These are phyloP conservation scores for Lacanobia oleracea DNA, from an alignment of 2,888 invertebrate genomes.

Conservation along the genomic window DNA sequence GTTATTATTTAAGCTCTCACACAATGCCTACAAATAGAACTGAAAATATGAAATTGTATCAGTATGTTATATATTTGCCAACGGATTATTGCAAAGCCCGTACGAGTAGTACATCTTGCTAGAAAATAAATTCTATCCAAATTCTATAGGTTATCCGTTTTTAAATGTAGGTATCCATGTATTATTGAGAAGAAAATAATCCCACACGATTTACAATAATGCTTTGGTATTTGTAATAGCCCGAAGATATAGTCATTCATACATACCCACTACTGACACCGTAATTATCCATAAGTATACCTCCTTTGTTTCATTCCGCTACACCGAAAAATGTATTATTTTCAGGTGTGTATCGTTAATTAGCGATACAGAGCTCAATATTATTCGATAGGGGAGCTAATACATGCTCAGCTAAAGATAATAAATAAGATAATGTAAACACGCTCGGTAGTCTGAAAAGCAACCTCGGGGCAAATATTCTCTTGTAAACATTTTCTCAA, in stretches of 20 bases:
- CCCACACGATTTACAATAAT: too few relatives aligned
- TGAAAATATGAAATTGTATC: background rate
- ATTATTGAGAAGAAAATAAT: too few relatives aligned
- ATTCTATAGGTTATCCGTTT: too few relatives aligned
- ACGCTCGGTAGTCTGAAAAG: constrained; percentile 20
- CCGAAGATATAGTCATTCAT: too few relatives aligned
- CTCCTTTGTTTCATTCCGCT: background rate
- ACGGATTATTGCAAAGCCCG: too few relatives aligned
- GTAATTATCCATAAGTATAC: background rate
- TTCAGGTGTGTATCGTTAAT: constrained; percentile 24
- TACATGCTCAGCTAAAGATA: constrained; percentile 37
- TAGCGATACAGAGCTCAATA: constrained; percentile 16
- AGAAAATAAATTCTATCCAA: too few relatives aligned
- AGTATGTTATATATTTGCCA: too few relatives aligned
- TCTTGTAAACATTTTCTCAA: constrained; percentile 44
- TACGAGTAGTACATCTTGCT: too few relatives aligned
- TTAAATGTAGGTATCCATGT: too few relatives aligned
- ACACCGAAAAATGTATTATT: background rate
- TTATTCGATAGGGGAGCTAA: constrained; percentile 23
- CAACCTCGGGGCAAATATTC: constrained; percentile 42
- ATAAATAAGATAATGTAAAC: constrained; percentile 42
- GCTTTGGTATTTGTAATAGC: too few relatives aligned
- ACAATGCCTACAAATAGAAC: background rate
- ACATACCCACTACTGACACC: background rate
- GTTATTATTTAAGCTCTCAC: constrained; percentile 18